These are phyloP conservation scores for Miichthys miiuy DNA, from an alignment of 2,797 vertebrate genomes.

Conservation along the genomic window DNA sequence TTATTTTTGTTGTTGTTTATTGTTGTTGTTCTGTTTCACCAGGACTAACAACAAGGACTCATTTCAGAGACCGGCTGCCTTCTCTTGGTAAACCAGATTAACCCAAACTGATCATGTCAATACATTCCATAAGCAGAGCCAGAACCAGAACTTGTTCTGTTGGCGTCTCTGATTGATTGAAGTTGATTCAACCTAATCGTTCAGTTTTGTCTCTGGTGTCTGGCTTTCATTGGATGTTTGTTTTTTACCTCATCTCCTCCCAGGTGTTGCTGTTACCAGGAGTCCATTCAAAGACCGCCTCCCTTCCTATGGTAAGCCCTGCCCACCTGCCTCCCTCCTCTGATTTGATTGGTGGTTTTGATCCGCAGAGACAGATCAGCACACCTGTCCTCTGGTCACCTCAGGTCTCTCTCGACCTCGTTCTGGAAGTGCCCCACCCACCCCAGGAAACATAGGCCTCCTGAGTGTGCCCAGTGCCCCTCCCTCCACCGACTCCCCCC, in stretches of 20 bases:
- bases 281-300: constrained; percentile 74
- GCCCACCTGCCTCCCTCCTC: neutral
- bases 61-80: constrained; percentile 82
- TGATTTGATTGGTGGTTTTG: constrained; percentile 1
- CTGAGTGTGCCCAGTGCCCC: constrained; percentile 86
- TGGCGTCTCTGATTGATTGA: neutral
- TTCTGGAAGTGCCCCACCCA: constrained; percentile 93
- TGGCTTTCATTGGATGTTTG: neutral
- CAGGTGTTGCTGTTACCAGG: constrained; percentile 80
- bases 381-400: constrained; percentile 11
- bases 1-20: no score
- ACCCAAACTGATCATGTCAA: constrained; percentile 2
- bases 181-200: neutral
- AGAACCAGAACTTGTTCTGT: neutral
- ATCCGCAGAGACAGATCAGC: neutral
- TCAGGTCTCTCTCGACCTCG: constrained; percentile 93
- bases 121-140: neutral
- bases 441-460: constrained; percentile 85
- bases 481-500: constrained; percentile 85
- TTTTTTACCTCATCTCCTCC: neutral
- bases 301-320: constrained; percentile 75
- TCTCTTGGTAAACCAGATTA: constrained; percentile 74
- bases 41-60: constrained; percentile 60
- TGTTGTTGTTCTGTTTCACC: constrained; percentile 14
- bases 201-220: neutral